These are phyloP conservation scores for Romanogobio albipinnatus DNA, from an alignment of 2,113 vertebrate genomes.

Conservation along the genomic window DNA sequence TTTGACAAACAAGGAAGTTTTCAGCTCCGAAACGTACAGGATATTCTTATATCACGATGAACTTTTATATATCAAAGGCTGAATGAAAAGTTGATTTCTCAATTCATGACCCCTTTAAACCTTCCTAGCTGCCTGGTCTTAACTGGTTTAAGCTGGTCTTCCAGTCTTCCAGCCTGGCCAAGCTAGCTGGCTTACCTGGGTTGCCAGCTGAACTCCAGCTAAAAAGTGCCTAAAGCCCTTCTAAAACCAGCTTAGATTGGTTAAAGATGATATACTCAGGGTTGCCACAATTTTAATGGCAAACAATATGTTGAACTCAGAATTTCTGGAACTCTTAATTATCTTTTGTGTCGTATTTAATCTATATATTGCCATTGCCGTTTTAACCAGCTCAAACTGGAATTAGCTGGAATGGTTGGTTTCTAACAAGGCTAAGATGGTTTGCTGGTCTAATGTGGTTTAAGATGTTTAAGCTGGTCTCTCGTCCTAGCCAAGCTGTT, in stretches of 20 bases:
- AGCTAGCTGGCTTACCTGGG: not conserved
- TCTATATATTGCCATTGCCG: not conserved
- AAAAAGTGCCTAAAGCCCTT: not conserved
- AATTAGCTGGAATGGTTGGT: too few species aligned
- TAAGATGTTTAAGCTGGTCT: not conserved
- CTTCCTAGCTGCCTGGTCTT: not conserved
- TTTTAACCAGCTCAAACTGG: too few species aligned
- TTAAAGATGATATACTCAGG: not conserved
- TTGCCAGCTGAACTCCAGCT: not conserved
- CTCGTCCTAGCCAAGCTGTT: not conserved
- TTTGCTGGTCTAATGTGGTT: not conserved
- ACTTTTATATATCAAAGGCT: too few species aligned
- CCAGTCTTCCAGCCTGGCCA: not conserved
- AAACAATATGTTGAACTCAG: not conserved
- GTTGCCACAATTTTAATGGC: not conserved
- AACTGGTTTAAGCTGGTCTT: not conserved
- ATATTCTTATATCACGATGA: too few species aligned
- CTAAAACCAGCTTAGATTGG: not conserved
- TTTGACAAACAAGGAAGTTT: too few species aligned
- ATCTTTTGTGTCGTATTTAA: not conserved
- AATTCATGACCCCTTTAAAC: not conserved
- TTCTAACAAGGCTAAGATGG: too few species aligned
- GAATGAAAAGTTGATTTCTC: too few species aligned
- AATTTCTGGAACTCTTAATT: not conserved
- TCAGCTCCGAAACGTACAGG: too few species aligned